Percentiles rank a stretch among this genome's conserved stretches.
These are phyloP conservation scores for Drosophila sordidula DNA, from an alignment of 2,888 invertebrate species.

Conservation along the genomic window DNA sequence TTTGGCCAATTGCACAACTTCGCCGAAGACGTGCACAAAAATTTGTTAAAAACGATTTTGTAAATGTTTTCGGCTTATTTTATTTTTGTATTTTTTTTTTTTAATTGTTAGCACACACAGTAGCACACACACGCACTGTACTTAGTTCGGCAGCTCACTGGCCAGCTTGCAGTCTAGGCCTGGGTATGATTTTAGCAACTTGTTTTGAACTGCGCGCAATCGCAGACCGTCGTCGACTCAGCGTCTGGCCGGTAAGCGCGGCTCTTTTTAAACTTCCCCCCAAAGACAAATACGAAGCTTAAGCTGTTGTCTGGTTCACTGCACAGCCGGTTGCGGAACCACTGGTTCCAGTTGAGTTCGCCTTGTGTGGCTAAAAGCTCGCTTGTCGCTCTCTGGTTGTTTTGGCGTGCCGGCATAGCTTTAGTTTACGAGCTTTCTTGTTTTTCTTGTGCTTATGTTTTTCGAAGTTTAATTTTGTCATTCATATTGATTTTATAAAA, in stretches of 20 bases:
- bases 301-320: conserved; percentile 18
- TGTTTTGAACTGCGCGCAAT: conserved; percentile 73
- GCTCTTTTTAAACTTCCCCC: conserved; percentile 73
- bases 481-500: not conserved
- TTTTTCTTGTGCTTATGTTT: not conserved
- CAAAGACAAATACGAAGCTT: conserved; percentile 33
- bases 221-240: conserved; percentile 81
- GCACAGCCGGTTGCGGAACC: conserved; percentile 18
- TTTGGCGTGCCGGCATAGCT: conserved; percentile 2
- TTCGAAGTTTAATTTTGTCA: not conserved
- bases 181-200: conserved; percentile 37
- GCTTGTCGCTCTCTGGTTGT: not conserved
- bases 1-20: conserved; percentile 59
- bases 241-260: conserved; percentile 59
- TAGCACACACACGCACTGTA: conserved; percentile 50
- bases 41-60: conserved; percentile 37
- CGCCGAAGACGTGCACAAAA: conserved; percentile 37
- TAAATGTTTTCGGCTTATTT: conserved; percentile 1
- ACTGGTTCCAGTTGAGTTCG: conserved; percentile 26
- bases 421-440: not conserved
- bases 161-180: conserved; percentile 26
- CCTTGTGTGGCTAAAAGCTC: conserved; percentile 39
- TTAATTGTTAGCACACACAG: conserved; percentile 36
- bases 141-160: conserved; percentile 37
- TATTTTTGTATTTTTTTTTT: conserved; percentile 1